A percentile compares a stretch with the other conserved stretches of the same genome.
These are phyloP conservation scores for Aleiodes sp. DNA, from an alignment of 1,140 invertebrate species.

Conservation along the genomic window DNA sequence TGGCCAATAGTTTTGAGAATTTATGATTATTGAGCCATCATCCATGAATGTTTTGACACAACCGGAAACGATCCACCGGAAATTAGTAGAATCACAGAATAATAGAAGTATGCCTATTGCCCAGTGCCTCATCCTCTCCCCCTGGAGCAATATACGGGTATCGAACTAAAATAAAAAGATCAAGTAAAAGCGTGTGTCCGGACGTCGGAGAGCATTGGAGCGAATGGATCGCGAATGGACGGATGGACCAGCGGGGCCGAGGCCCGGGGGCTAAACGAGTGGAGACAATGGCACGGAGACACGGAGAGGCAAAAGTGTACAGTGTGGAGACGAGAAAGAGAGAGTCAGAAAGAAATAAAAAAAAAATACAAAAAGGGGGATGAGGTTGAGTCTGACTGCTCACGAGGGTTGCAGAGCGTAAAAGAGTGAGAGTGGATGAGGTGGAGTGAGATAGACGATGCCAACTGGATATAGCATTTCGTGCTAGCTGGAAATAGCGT, in stretches of 20 bases:
- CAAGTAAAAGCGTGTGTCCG: conserved; percentile 36
- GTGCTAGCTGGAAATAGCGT: conserved; percentile 44
- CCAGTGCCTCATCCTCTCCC: neutral
- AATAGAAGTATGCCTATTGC: conserved; percentile 18
- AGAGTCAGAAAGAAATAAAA: conserved; percentile 2
- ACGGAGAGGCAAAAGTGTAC: conserved; percentile 14
- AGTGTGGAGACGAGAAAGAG: neutral
- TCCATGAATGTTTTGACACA: too few species aligned
- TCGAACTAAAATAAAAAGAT: conserved; percentile 53
- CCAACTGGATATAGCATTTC: neutral
- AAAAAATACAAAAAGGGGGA: conserved; percentile 25
- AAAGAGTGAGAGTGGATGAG: conserved; percentile 18
- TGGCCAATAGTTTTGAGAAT: too few species aligned
- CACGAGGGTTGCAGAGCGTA: conserved; percentile 22
- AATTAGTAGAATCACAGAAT: conserved; percentile 8
- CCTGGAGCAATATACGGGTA: conserved; percentile 20
- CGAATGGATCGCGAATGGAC: conserved; percentile 37
- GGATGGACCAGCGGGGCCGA: conserved; percentile 30
- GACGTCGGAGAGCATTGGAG: conserved; percentile 35
- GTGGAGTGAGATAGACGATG: conserved; percentile 12
- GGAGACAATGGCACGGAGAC: conserved; percentile 32
- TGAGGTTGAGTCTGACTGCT: conserved; percentile 27
- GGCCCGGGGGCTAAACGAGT: conserved; percentile 33
- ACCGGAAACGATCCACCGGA: neutral
- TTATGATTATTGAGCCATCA: too few species aligned